Base-by-base conservation (phyloP, 1,140 invertebrate species). In the Scaptomyza pallida region DNA sequence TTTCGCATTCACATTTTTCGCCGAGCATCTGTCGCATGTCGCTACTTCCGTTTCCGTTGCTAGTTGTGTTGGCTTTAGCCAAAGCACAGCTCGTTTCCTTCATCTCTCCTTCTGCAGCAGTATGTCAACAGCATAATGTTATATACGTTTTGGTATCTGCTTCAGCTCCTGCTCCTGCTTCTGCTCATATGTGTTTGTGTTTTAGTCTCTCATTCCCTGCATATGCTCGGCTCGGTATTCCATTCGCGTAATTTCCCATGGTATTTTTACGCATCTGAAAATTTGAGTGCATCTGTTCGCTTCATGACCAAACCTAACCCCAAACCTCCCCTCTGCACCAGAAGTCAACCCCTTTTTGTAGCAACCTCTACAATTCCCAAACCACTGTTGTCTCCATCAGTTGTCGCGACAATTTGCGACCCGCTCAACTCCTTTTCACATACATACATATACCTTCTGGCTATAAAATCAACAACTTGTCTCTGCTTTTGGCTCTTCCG, bases 201-300 rank as follows among this genome's bases (percentile, higher is more conserved):
- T 16, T 62, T 12, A 35, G 0, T 35, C 5, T 12, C 33, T 35
- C 12, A n/a, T 9, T 30, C n/a, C n/a, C 26, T 30, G 26, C 9
- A 9, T 30, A 12, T 50, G 9, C 37, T 41, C 37, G 44, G 19
- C 62, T 77, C 33, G 50, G 61, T 67, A 81, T 86, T 86, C 81
- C 81, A 88, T 64, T 86, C 81, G 81, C 78, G 81, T 86, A 86
- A 86, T 86, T 86, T 86, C 81, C 81, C 81, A 81, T 88, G 81
- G 74, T 72, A 88, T 72, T 68, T 72, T 68, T 61, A 61, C 70
- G 56, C 64, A 43, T 71, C 69, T 67, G 65, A 78, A 63, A 68
- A 80, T 73, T 69, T 70, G 72, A 79, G 72, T 83, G 77, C 81
- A 86, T 74, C 64, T 62, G 59, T 45, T 57, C n/a, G n/a, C n/a